phyloP scores from a whole-genome alignment of 1,140 invertebrate species.

The Diachasmimorpha longicaudata region DNA sequence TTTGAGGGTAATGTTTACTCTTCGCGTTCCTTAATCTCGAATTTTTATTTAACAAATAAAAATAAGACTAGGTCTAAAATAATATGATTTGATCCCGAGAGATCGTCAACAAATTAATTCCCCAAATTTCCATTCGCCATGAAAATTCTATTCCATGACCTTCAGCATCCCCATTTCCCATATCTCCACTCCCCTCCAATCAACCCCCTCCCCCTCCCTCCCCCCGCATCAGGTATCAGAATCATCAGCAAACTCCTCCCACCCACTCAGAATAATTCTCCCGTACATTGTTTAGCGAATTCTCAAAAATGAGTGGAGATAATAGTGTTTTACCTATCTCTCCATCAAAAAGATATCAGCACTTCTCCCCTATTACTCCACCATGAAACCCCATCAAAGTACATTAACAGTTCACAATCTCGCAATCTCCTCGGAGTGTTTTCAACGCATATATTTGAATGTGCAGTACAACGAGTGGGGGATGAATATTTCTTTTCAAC shows the following conservation, averaged over 20 bases:
- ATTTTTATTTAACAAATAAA: neutral
- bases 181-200: too few species aligned
- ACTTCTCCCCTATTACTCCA: conserved; percentile 11
- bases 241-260: conserved; percentile 20
- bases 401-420: conserved; percentile 20
- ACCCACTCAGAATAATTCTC: conserved; percentile 16
- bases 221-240: conserved; percentile 14
- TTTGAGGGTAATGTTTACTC: neutral
- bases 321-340: conserved; percentile 13
- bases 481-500: conserved; percentile 3
- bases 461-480: neutral
- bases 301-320: neutral
- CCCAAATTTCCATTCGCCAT: too few species aligned
- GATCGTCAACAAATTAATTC: too few species aligned
- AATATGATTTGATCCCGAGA: too few species aligned
- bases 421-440: neutral
- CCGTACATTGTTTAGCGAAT: neutral
- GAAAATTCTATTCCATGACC: too few species aligned
- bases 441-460: neutral
- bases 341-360: conserved; percentile 34
- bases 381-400: conserved; percentile 10
- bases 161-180: too few species aligned
- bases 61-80: neutral
- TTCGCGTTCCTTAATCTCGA: neutral
- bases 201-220: neutral